Evolutionary conservation across 2,113 vertebrate genomes (phyloP).

Genomic region (Tetrao urogallus): DNA sequence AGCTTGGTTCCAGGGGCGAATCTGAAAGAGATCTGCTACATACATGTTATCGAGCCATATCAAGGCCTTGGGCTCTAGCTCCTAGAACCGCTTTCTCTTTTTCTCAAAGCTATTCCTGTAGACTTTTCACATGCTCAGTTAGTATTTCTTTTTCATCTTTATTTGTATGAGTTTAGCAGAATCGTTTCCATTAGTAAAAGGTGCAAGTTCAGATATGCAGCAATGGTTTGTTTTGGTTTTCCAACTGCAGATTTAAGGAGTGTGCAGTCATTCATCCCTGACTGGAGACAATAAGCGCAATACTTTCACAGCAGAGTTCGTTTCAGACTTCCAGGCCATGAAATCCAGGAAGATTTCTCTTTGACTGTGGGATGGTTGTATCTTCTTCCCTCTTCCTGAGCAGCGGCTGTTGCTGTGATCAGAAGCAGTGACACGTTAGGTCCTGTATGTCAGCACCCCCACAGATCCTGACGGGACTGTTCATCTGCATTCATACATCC

Average conservation of each 20-base stretch:
- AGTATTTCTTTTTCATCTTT: neutral
- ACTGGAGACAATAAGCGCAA: neutral
- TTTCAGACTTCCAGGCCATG: neutral
- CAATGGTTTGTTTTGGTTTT: neutral
- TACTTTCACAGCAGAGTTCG: neutral
- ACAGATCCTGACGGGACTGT: conserved; percentile 62
- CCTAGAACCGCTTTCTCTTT: too few species aligned
- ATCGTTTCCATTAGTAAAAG: neutral
- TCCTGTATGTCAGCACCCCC: conserved; percentile 64
- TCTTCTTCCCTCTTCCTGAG: conserved; percentile 20
- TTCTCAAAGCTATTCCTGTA: too few species aligned
- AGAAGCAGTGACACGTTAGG: conserved; percentile 54
- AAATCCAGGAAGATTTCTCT: neutral
- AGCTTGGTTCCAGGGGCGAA: too few species aligned
- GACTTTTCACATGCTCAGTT: too few species aligned
- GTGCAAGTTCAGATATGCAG: neutral
- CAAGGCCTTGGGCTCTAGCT: too few species aligned
- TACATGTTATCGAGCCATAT: too few species aligned
- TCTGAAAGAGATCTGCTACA: too few species aligned
- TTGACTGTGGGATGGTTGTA: conserved; percentile 19
- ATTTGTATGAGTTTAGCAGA: neutral
- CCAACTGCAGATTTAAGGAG: conserved; percentile 3
- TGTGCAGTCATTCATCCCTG: neutral
- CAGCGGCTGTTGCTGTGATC: conserved; percentile 48
- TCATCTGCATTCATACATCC: conserved; percentile 64